These are phyloP conservation scores for Scotopteryx bipunctaria DNA, from an alignment of 2,888 invertebrate species.

Conservation along the genomic window DNA sequence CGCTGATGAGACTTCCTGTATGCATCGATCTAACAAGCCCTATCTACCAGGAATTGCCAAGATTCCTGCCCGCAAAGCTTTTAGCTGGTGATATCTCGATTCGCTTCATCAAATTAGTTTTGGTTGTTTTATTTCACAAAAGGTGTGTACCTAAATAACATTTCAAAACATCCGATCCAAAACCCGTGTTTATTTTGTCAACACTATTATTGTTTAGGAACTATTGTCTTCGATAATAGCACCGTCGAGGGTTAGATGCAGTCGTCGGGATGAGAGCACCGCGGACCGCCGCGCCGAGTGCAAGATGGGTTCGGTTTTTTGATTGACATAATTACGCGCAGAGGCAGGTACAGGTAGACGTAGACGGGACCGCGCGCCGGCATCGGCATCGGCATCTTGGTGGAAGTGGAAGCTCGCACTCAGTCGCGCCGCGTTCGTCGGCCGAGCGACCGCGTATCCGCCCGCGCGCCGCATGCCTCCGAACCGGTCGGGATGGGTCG, in stretches of 20 bases:
- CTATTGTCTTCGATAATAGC: conserved; percentile 15
- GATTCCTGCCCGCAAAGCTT: conserved; percentile 3
- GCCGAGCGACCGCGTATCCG: conserved; percentile 42
- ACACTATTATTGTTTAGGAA: conserved; percentile 20
- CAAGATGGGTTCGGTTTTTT: conserved; percentile 37
- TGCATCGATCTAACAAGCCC: conserved; percentile 28
- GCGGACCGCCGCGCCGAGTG: conserved; percentile 15
- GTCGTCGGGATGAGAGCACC: conserved; percentile 6
- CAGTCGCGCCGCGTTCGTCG: conserved; percentile 60
- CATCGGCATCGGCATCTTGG: conserved; percentile 6
- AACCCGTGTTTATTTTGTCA: conserved; percentile 27
- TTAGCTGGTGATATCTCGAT: background rate
- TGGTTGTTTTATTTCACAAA: conserved; percentile 12
- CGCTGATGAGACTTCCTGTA: conserved; percentile 28
- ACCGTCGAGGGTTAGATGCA: conserved; percentile 4
- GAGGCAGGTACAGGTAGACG: conserved; percentile 54
- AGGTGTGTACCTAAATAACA: conserved; percentile 12
- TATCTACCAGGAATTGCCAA: conserved; percentile 16
- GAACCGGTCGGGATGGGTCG: conserved; percentile 75
- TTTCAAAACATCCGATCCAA: conserved; percentile 19
- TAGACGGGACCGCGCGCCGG: conserved; percentile 24
- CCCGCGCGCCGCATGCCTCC: conserved; percentile 59
- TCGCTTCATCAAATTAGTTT: background rate
- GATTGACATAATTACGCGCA: conserved; percentile 71
- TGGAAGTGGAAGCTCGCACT: conserved; percentile 33